phyloP scores from a whole-genome alignment of 2,888 invertebrate species.

The Thyatira batis region DNA sequence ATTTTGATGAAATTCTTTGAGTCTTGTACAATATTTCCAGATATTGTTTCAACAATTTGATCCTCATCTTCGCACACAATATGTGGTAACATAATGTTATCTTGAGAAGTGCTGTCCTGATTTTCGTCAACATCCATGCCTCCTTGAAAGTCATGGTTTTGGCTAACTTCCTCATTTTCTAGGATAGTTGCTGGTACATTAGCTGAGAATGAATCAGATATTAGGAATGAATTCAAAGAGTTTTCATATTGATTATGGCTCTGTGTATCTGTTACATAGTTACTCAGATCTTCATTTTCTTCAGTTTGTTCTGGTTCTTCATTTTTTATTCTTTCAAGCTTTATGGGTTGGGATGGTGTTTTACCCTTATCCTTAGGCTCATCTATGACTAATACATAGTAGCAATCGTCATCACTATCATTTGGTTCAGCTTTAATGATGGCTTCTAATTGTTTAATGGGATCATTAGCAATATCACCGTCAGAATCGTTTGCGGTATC shows the following conservation, averaged over 20 bases:
- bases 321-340: conserved; percentile 20
- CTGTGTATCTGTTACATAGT: conserved; percentile 14
- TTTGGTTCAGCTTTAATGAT: conserved; percentile 68
- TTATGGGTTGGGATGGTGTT: conserved; percentile 5
- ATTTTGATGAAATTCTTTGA: conserved; percentile 66
- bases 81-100: conserved; percentile 21
- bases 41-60: conserved; percentile 30
- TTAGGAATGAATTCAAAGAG: conserved; percentile 63
- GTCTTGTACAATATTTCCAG: conserved; percentile 28
- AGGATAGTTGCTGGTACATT: conserved; percentile 75
- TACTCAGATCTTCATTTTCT: conserved; percentile 20
- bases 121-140: conserved; percentile 52
- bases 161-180: conserved; percentile 68
- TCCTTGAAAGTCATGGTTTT: conserved; percentile 47
- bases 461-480: conserved; percentile 58
- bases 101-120: conserved; percentile 43
- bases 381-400: conserved; percentile 75
- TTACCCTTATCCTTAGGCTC: conserved; percentile 53
- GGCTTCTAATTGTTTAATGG: conserved; percentile 65
- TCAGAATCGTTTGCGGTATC: conserved; percentile 19
- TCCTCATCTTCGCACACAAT: conserved; percentile 30
- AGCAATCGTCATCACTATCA: conserved; percentile 75
- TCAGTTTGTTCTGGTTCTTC: conserved; percentile 22
- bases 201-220: conserved; percentile 58
- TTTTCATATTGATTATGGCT: conserved; percentile 49